Conservation (phyloP, 2,797 vertebrate species). For the Syndactyla subalaris region DNA sequence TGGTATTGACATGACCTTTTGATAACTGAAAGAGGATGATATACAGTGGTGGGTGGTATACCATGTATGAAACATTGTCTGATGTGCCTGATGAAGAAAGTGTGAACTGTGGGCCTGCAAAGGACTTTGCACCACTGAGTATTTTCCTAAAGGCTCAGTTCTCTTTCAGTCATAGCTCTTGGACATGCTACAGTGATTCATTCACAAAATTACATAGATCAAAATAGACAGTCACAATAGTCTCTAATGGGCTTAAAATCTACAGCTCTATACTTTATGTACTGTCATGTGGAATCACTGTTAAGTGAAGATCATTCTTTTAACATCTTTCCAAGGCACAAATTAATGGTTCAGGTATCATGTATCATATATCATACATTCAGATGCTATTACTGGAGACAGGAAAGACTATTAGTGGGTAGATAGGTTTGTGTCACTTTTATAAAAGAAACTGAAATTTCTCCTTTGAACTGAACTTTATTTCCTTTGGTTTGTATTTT, state of each 20-base stretch:
- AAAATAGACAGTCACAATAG: background rate
- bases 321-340: slow-evolving; percentile 32
- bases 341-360: background rate
- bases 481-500: background rate
- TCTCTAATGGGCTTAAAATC: background rate
- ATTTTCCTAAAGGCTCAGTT: background rate
- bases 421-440: background rate
- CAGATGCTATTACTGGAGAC: slow-evolving; percentile 28
- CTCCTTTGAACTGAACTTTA: background rate
- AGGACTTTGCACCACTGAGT: background rate
- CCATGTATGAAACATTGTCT: background rate
- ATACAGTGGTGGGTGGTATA: background rate
- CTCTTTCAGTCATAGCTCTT: background rate
- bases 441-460: background rate
- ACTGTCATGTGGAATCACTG: background rate
- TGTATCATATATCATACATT: background rate
- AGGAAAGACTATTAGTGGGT: background rate
- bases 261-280: background rate
- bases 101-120: background rate
- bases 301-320: background rate
- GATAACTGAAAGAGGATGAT: background rate
- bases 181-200: background rate
- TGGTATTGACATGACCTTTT: background rate
- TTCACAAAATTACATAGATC: background rate
- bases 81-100: background rate